Base-by-base conservation (phyloP, 1,140 invertebrate species). In the Drosophila eugracilis region DNA sequence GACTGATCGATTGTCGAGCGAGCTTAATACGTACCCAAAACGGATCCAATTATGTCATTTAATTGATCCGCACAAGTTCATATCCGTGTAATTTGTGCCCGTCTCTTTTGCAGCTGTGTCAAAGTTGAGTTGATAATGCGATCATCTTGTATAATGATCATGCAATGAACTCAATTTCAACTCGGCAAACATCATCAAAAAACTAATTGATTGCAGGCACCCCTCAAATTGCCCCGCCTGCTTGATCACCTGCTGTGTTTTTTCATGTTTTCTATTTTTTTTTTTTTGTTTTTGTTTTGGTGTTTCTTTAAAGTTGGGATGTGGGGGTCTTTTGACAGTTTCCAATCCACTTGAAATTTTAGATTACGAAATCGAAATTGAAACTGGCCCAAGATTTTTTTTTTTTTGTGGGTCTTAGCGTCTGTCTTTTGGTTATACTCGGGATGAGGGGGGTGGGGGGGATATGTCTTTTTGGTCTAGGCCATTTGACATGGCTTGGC, bases 401-500 rank as follows among this genome's bases (percentile, higher is more conserved):
- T n/a, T 39, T 22, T 30, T 12, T 26, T 30, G 17, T 17, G 41
- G 30, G 21, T 52, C 19, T 55, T n/a, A 42, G 34, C 55, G 24
- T 37, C 36, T 60, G n/a, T n/a, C 24, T 24, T 44, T 21, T 9
- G 30, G 21, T 42, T 42, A 19, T 24, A n/a, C n/a, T n/a, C n/a
- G n/a, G n/a, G n/a, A n/a, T n/a, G n/a, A n/a, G n/a, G n/a, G n/a
- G n/a, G n/a, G n/a, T n/a, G n/a, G n/a, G n/a, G 59, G 55, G 4
- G 37, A 62, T 30, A n/a, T 22, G 26, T 39, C 7, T 66, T 41
- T 36, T 5, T 54, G 66, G 76, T 75, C 76, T 78, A 36, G 63
- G 69, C 69, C 70, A 79, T 81, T 85, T 85, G 81, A 85, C 81
- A 86, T 80, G 80, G 59, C 76, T 71, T 74, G 78, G 78, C 73